Conservation (phyloP, 2,888 invertebrate species). For the Diplazon laetatorius region DNA sequence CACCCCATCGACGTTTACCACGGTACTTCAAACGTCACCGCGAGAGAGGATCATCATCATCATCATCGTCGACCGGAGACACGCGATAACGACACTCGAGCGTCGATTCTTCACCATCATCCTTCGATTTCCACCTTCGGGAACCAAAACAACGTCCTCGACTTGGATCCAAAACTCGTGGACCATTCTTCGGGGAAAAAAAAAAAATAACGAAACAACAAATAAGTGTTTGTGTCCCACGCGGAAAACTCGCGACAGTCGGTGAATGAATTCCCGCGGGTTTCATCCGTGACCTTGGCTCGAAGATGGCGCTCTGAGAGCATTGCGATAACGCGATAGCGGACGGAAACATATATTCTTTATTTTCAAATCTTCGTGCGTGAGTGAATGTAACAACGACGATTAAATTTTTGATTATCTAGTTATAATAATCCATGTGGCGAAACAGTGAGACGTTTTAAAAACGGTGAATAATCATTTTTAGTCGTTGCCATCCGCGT, state of each 20-base stretch:
- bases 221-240: constrained; percentile 2
- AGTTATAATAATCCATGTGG: too few relatives aligned
- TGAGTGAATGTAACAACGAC: too few relatives aligned
- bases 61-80: constrained; percentile 53
- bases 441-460: constrained; percentile 16
- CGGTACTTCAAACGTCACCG: constrained; percentile 6
- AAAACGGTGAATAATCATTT: constrained; percentile 15
- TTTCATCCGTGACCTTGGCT: constrained; percentile 41
- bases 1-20: constrained; percentile 33
- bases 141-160: constrained; percentile 16
- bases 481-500: constrained; percentile 6
- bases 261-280: constrained; percentile 26
- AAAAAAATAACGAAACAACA: background rate
- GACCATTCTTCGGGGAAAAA: constrained; percentile 32
- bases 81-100: constrained; percentile 73
- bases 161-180: constrained; percentile 24
- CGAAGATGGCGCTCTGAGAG: constrained; percentile 46
- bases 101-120: constrained; percentile 54
- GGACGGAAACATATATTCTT: constrained; percentile 36
- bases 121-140: background rate
- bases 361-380: too few relatives aligned
- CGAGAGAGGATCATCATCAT: constrained; percentile 35
- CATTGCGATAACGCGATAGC: constrained; percentile 12
- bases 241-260: background rate
- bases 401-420: too few relatives aligned